A percentile compares a stretch with the other conserved stretches of the same genome.
These are phyloP conservation scores for Sebastes fasciatus DNA, from an alignment of 2,113 vertebrate genomes.

Conservation along the genomic window DNA sequence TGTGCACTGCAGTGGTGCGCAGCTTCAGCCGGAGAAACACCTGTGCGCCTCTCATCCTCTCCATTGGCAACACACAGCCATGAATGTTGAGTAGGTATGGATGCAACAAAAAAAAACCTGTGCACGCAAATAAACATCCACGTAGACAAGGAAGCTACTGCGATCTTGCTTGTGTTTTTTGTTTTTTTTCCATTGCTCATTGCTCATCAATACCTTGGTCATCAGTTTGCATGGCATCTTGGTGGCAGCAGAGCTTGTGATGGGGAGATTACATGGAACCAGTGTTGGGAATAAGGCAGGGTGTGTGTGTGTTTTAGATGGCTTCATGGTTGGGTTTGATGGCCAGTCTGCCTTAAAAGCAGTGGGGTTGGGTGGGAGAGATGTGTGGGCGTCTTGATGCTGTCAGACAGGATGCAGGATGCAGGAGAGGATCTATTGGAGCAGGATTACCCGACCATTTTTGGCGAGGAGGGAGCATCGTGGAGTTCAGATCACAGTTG, in stretches of 20 bases:
- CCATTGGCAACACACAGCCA: constrained; percentile 50
- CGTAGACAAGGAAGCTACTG: background rate
- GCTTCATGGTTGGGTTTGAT: constrained; percentile 29
- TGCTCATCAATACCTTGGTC: constrained; percentile 33
- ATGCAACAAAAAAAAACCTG: constrained; percentile 36
- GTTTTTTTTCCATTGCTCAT: background rate
- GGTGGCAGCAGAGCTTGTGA: constrained; percentile 3
- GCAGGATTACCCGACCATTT: constrained; percentile 71
- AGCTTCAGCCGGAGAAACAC: constrained; percentile 77
- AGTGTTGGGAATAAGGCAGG: constrained; percentile 1
- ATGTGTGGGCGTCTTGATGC: constrained; percentile 66
- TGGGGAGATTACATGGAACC: background rate
- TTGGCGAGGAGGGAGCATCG: constrained; percentile 64
- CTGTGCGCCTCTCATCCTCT: constrained; percentile 71
- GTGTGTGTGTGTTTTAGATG: constrained; percentile 18
- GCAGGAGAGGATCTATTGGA: constrained; percentile 67
- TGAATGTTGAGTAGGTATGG: constrained; percentile 74
- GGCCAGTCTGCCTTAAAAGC: constrained; percentile 29
- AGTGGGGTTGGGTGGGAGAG: constrained; percentile 30
- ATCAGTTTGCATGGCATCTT: constrained; percentile 27
- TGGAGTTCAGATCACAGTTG: constrained; percentile 72
- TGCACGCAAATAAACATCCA: constrained; percentile 41
- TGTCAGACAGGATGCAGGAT: constrained; percentile 72
- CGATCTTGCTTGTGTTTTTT: background rate
- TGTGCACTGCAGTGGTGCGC: constrained; percentile 77